Base-by-base conservation (phyloP, 1,140 invertebrate species). In the Olivierus martensii region DNA sequence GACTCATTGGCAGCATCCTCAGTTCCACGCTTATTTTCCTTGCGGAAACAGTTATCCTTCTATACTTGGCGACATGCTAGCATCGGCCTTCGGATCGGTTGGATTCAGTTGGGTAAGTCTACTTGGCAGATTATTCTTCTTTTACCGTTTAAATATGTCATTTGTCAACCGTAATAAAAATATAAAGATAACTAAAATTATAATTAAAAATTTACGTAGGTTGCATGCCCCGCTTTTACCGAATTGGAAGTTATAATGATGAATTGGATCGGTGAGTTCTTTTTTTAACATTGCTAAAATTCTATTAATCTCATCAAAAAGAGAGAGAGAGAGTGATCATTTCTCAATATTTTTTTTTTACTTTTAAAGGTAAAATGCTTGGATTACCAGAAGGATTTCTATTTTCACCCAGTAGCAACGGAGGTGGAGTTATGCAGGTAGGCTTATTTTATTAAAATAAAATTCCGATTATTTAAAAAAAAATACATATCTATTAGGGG, bases 1-100 rank as follows among this genome's bases (percentile, higher is more conserved):
- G 46, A 97, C 93, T 0, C 91, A 98, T 69, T 99, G 95, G 95
- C 92, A 97, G 69, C 94, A 98, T 77, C 94, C 95, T 0, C 73
- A 90, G 46, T 99, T 99, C 71, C 93, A 98, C 68, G 95, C 95
- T 0, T 99, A 98, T 67, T 99, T 99, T 66, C 94, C 95, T 3
- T 81, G 92, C 1, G 94, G 94, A 22, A 96, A 97, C 72, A 93
- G 87, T 0, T 99, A 83, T 67, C 93, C 94, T 2, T 96, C 93
- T 1, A 94, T 99, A 53, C 71, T 99, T 17, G 95, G 88, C n/a
- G 93, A 97, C 61, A 95, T 99, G 88, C 69, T 99, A 36, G 83
- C 86, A n/a, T 87, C 90, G 66, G 90, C 86, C 14, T 87, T 99
- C 56, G 93, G 91, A 2, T 93, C 90, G 67, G 89, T 97, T 60